Conservation (phyloP, 2,888 invertebrate species). For the Halocaridina rubra region DNA sequence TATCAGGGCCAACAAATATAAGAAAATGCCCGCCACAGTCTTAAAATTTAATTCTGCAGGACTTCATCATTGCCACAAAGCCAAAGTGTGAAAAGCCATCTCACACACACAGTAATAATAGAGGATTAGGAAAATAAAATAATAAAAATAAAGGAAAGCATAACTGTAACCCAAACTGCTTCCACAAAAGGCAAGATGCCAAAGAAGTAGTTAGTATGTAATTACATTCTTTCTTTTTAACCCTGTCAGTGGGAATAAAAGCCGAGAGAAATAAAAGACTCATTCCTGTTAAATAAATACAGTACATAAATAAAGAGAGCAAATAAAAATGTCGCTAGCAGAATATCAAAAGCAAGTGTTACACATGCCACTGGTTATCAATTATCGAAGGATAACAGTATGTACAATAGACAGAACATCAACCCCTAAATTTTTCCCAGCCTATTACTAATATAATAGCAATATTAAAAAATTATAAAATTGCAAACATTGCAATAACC, state of each 20-base stretch:
- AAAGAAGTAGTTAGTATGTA: conserved; percentile 38
- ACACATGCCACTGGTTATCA: conserved; percentile 43
- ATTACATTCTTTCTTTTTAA: conserved; percentile 41
- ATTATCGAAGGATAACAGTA: too few species aligned
- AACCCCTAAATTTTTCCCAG: too few species aligned
- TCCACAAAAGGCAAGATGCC: conserved; percentile 54
- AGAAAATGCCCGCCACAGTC: conserved; percentile 45
- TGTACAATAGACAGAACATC: too few species aligned
- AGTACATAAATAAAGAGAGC: conserved; percentile 17
- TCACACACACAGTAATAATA: conserved; percentile 46
- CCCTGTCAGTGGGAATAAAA: conserved; percentile 60
- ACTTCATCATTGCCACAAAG: conserved; percentile 54
- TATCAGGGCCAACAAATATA: conserved; percentile 49
- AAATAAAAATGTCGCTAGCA: conserved; percentile 46
- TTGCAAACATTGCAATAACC: too few species aligned
- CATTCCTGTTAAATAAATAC: conserved; percentile 54
- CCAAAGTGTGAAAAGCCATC: conserved; percentile 47
- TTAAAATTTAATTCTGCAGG: conserved; percentile 42
- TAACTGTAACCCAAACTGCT: conserved; percentile 55
- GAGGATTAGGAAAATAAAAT: conserved; percentile 33
- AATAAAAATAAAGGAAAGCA: conserved; percentile 42
- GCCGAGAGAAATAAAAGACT: conserved; percentile 41
- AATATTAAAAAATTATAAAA: background rate
- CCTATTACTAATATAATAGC: background rate
- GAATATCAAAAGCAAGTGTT: conserved; percentile 47